Evolutionary conservation across 2,113 vertebrate species (phyloP).

Genomic region (Eubucco bourcierii): DNA sequence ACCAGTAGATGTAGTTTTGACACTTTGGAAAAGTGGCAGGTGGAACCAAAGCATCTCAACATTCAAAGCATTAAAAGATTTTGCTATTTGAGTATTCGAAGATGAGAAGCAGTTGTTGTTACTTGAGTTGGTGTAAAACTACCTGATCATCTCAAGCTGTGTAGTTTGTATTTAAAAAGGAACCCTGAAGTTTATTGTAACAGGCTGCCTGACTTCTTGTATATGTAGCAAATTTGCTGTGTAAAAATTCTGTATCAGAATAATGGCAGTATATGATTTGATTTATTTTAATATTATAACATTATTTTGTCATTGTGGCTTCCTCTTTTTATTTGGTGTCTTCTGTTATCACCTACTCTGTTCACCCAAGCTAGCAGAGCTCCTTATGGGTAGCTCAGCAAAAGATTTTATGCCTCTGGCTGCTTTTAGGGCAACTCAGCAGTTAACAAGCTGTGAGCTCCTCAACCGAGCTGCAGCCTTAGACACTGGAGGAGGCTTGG

Average conservation of each 20-base stretch:
- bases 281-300: conserved; percentile 80
- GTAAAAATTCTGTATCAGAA: conserved; percentile 85
- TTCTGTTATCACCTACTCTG: neutral
- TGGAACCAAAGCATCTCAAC: conserved; percentile 38
- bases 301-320: conserved; percentile 72
- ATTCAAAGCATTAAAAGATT: neutral
- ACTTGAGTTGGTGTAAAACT: conserved; percentile 56
- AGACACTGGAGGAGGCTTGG: neutral
- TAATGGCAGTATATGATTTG: conserved; percentile 71
- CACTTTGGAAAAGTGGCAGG: conserved; percentile 5
- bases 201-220: conserved; percentile 67
- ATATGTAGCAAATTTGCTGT: conserved; percentile 69
- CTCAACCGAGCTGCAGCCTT: neutral
- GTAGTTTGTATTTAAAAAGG: conserved; percentile 67
- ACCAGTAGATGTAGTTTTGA: conserved; percentile 23
- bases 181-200: conserved; percentile 62
- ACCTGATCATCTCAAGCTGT: conserved; percentile 39
- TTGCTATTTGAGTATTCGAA: conserved; percentile 29
- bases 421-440: neutral
- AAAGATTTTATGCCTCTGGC: neutral
- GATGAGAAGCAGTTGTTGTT: conserved; percentile 16
- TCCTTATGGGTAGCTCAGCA: neutral
- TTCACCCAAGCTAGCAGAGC: neutral
- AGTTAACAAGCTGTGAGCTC: neutral
- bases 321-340: conserved; percentile 62